Evolutionary conservation across 2,888 invertebrate genomes (phyloP).

Genomic region (Pollenia labialis): DNA sequence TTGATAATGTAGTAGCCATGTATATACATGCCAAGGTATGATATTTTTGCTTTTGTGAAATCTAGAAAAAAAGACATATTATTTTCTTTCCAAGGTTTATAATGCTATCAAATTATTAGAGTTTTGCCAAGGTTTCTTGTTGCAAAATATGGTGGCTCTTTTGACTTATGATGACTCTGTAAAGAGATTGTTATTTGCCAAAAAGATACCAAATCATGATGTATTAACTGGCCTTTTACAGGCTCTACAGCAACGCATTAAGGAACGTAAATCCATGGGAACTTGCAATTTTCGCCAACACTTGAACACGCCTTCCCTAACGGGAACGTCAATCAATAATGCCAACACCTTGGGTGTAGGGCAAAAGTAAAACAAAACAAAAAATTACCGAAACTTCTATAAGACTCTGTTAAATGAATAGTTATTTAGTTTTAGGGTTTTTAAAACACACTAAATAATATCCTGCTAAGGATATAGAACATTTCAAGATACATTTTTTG

Average conservation of each 20-base stretch:
- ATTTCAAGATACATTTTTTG: background rate
- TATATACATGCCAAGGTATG: slow-evolving; percentile 95
- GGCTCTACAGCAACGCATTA: slow-evolving; percentile 92
- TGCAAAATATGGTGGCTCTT: slow-evolving; percentile 97
- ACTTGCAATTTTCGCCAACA: slow-evolving; percentile 81
- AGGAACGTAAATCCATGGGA: slow-evolving; percentile 85
- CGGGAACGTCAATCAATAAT: slow-evolving; percentile 39
- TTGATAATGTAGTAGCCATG: slow-evolving; percentile 95
- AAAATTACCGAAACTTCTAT: slow-evolving; percentile 23
- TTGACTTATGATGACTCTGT: slow-evolving; percentile 96
- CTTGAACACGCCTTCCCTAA: slow-evolving; percentile 75
- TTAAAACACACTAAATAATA: background rate
- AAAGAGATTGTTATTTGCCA: slow-evolving; percentile 93
- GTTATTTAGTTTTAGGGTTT: slow-evolving; percentile 70
- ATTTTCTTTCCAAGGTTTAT: slow-evolving; percentile 88
- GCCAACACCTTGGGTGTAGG: slow-evolving; percentile 41
- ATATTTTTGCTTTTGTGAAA: background rate
- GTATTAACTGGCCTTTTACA: slow-evolving; percentile 92
- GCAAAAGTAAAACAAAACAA: slow-evolving; percentile 35
- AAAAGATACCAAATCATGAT: slow-evolving; percentile 95
- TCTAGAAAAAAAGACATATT: background rate
- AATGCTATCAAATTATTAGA: slow-evolving; percentile 93
- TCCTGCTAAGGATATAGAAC: slow-evolving; percentile 1
- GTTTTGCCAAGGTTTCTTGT: slow-evolving; percentile 94
- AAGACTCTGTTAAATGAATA: slow-evolving; percentile 64